Evolutionary conservation across 1,140 invertebrate genomes (phyloP), one percentile per base, ranked within the genome.

Genomic region (Lucilia cuprina): DNA sequence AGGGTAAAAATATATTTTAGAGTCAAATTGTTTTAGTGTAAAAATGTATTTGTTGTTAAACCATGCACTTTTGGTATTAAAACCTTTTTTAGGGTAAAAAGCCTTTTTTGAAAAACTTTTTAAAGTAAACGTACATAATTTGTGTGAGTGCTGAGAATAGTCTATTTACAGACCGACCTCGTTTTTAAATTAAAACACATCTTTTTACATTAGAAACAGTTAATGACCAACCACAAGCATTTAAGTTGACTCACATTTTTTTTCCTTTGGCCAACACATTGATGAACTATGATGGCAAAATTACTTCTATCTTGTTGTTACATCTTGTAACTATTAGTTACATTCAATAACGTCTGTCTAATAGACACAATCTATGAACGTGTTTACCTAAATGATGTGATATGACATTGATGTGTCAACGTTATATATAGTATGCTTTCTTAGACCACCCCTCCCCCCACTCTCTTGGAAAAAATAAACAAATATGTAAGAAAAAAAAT

Each of bases 241-340:
- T 21, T 17, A 21, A 60, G 50, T 60, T 5, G 41, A 41, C 41
- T 3, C 25, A 30, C 25, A 30, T 30, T 30, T 30, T 3, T 30
- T 30, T 30, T 30, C 5, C 13, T 21, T 21, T 70, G 65, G 65
- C 65, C 19, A 55, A 55, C 2, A n/a, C 50, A 13, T 7, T 55
- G 50, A 55, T 55, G 12, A 55, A n/a, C 50, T 55, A 55, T 55
- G 50, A 17, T 49, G 9, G 49, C 13, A 55, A 55, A 8, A 41
- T 41, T 35, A 8, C 41, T 80, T 80, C 21, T 80, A 80, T 80
- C 77, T 80, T 49, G 41, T 49, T 21, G n/a, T 80, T 50, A 80
- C 77, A 80, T 80, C 77, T 80, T 80, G 77, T 80, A 80, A 21
- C 77, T 80, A 80, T 80, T 80, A 80, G 77, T 80, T 80, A 49